These are phyloP conservation scores for Ochlodes sylvanus DNA, from an alignment of 2,888 invertebrate species.

Conservation along the genomic window DNA sequence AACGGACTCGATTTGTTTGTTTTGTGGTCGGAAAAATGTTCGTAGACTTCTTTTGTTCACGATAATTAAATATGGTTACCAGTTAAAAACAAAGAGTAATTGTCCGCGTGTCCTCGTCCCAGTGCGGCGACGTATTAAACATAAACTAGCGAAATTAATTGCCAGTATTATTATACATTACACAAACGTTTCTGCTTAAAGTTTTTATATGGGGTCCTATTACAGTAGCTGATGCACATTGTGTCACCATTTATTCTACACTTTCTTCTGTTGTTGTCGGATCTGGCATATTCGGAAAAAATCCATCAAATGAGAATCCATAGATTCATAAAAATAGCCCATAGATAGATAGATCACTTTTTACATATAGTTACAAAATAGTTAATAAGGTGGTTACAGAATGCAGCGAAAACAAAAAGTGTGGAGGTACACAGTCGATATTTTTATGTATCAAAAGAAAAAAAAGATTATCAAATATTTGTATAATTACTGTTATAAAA, in stretches of 20 bases:
- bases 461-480: no score
- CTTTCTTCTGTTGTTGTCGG: no score
- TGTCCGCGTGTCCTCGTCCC: slow-evolving; percentile 31
- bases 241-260: background rate
- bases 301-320: no score
- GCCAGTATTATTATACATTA: slow-evolving; percentile 12
- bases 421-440: no score
- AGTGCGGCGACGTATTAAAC: slow-evolving; percentile 5
- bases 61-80: slow-evolving; percentile 22
- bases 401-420: no score
- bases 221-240: background rate
- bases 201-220: background rate
- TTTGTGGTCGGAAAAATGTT: slow-evolving; percentile 5
- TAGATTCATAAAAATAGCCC: no score
- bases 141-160: slow-evolving; percentile 6
- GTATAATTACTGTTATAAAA: no score
- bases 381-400: no score
- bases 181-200: background rate
- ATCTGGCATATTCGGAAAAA: no score
- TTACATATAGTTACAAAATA: no score
- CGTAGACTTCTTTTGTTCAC: slow-evolving; percentile 23
- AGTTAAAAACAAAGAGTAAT: slow-evolving; percentile 27
- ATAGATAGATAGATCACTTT: no score
- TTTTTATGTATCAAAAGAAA: no score
- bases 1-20: slow-evolving; percentile 16